Evolutionary conservation across 1,140 invertebrate genomes (phyloP), one percentile per base, ranked within the genome.

Genomic region (Saccostrea echinata): DNA sequence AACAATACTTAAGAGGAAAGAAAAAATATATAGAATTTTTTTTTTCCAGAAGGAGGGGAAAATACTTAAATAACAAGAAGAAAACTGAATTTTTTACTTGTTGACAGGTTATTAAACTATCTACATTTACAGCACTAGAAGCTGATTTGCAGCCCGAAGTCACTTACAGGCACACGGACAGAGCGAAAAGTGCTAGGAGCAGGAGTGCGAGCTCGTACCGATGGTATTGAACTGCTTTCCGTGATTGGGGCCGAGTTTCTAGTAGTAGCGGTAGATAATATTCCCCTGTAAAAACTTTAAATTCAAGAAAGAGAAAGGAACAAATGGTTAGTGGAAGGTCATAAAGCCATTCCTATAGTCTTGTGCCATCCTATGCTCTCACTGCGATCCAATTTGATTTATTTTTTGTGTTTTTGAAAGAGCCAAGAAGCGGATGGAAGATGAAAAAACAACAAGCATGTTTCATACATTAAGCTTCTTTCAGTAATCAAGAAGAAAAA

Each of bases 271-370:
- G 55, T 86, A 84, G 76, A 61, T 12, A 27, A 82, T 27, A 33
- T 76, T 84, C 64, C 53, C 85, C 88, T 89, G 88, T 86, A 89
- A 89, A 86, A 83, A 89, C 88, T 89, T 57, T 68, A 84, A 71
- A 84, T 86, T 82, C 82, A 86, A 76, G 81, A 88, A 88, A 80
- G 27, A 12, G 43, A 85, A 85, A 53, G 68, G 61, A 85, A 64
- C 24, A 51, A 43, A 21, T 51, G 33, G 84, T 85, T 85, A 85
- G 84, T 85, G 68, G 12, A 68, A 43, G 68, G 57, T 68, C 61
- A 85, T 16, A 11, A 85, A 61, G 30, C 57, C 84, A 85, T 68
- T 51, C 84, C 52, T 21, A 43, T 43, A 3, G 57, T 68, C 43
- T 30, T 33, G 27, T 76, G 68, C 68, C 68, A 76, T 76, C 68